Conservation (phyloP, 2,888 invertebrate genomes). For the Anoncus sp. region DNA sequence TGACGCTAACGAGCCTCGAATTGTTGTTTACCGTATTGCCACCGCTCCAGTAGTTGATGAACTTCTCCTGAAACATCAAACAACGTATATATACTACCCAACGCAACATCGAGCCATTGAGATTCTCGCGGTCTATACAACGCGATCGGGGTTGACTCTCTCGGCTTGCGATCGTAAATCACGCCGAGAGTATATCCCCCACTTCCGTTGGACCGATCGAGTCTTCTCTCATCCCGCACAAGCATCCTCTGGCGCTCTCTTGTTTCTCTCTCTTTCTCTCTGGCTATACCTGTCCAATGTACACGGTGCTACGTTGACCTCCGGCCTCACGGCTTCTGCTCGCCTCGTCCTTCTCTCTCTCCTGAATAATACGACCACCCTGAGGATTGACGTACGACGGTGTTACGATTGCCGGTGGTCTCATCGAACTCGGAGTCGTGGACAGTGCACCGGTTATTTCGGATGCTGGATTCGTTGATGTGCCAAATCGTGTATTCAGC, state of each 20-base stretch:
- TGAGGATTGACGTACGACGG: conserved; percentile 74
- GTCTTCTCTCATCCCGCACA: conserved; percentile 1
- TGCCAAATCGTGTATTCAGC: conserved; percentile 70
- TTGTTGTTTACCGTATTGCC: conserved; percentile 69
- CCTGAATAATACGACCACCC: conserved; percentile 78
- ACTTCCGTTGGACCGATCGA: conserved; percentile 28
- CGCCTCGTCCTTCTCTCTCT: conserved; percentile 78
- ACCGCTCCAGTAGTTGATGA: conserved; percentile 80
- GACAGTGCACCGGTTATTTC: conserved; percentile 53
- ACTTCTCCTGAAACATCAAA: conserved; percentile 79
- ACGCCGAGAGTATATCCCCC: conserved; percentile 49
- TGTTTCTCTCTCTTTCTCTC: conserved; percentile 47
- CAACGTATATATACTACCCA: too few relatives aligned
- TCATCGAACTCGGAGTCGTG: conserved; percentile 51
- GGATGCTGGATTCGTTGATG: conserved; percentile 55
- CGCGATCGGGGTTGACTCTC: conserved; percentile 58
- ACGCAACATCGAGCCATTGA: conserved; percentile 65
- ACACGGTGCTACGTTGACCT: conserved; percentile 80
- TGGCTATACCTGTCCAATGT: conserved; percentile 81
- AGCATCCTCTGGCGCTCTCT: conserved; percentile 18
- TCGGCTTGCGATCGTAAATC: conserved; percentile 69
- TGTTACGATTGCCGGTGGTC: conserved; percentile 71
- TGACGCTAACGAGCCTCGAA: conserved; percentile 78
- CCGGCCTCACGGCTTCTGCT: conserved; percentile 76
- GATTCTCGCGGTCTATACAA: conserved; percentile 36